Conservation (phyloP, 2,113 vertebrate genomes). For the Deroptyus accipitrinus region DNA sequence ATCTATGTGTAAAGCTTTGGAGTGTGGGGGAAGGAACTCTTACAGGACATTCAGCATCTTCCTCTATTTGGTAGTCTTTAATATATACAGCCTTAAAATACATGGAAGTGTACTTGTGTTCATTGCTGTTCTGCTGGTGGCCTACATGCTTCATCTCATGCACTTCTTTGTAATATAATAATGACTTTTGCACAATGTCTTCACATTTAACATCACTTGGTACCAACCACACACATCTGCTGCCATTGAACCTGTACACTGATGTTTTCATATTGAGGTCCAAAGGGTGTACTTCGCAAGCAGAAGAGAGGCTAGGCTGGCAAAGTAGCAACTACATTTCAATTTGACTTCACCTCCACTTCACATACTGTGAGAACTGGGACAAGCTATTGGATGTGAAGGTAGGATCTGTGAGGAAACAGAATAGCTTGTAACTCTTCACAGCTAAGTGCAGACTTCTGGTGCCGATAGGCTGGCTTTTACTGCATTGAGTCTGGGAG, state of each 20-base stretch:
- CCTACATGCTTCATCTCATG: background rate
- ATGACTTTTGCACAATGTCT: too few species aligned
- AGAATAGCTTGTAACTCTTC: background rate
- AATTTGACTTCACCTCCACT: background rate
- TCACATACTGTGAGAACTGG: accelerated
- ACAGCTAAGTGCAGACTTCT: background rate
- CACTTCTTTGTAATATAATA: background rate
- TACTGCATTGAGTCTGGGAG: background rate
- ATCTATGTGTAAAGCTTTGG: accelerated
- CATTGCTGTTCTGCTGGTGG: background rate
- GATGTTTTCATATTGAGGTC: background rate
- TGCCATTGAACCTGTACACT: accelerated
- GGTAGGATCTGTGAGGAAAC: background rate
- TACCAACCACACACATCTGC: accelerated
- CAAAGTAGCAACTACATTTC: accelerated
- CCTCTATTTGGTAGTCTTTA: background rate
- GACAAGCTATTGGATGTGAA: accelerated
- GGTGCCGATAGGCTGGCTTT: accelerated
- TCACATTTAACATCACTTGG: background rate
- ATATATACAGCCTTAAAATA: background rate
- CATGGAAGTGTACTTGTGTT: background rate
- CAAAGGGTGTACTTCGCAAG: background rate
- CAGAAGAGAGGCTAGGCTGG: background rate
- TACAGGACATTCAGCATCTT: accelerated
- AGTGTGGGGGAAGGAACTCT: background rate